Base-by-base conservation (phyloP, 92 coral and sea anemone species). In the Umimayanthus chanpuru region DNA sequence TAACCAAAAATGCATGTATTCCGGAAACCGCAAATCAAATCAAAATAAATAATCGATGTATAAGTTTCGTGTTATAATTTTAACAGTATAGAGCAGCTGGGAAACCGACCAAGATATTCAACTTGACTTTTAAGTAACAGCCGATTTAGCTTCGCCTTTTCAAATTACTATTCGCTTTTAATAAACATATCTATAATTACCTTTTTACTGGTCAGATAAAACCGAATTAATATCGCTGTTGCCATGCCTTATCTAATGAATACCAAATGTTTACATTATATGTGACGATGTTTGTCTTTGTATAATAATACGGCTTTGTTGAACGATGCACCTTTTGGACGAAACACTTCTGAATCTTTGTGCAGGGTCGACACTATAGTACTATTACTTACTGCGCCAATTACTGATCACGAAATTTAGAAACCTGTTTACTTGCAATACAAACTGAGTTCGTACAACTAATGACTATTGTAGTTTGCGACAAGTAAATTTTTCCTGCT, bases 251-350 rank as follows among this genome's bases (percentile, higher is more conserved):
- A 86, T 90, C 78, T 81, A 87, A 71, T 82, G 82, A 88, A 55
- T 77, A 84, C 91, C 70, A 50, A 53, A 71, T 88, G 93, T 91
- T 88, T 88, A 71, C 91, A 82, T 56, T 76, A 56, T 83, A 88
- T 53, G 77, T 75, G 77, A 73, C 2, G 79, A 18, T 64, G 53
- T 81, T 67, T 81, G 73, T 40, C 74, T 39, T 81, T 81, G 71
- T 80, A 18, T 80, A 65, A 18, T 80, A 65, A 64, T 64, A 40
- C 23, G 53, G 73, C 53, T 81, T 78, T 78, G 64, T 44, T 78
- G 25, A 25, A 43, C 25, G 8, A 2, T 78, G 65, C 16, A 28
- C 55, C 20, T 44, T 25, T 25, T n/a, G 16, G 16, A 8, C 16
- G 29, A 23, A 78, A 36, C 6, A 44, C 77, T 73, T 39, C 15